These are phyloP conservation scores for Amiota communis DNA, from an alignment of 2,888 invertebrate genomes.

Conservation along the genomic window DNA sequence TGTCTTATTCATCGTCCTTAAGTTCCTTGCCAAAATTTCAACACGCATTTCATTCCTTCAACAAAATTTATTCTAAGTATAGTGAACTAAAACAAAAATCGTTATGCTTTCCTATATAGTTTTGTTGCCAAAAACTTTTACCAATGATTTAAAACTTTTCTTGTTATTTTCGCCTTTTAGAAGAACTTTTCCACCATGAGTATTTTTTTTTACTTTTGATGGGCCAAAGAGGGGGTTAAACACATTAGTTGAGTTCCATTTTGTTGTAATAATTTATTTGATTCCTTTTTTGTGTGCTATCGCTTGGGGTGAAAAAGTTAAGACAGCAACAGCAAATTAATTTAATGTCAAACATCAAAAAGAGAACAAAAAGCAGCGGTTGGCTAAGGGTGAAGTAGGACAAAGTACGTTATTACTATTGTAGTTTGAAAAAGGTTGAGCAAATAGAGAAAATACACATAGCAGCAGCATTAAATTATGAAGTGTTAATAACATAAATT, in stretches of 20 bases:
- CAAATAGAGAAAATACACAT: background rate
- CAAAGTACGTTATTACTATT: too few relatives aligned
- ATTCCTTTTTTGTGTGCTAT: background rate
- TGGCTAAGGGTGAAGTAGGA: background rate
- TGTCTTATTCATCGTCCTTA: too few relatives aligned
- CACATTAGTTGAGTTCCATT: background rate
- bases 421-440: background rate
- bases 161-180: slow-evolving; percentile 64
- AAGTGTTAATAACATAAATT: slow-evolving; percentile 29
- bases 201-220: background rate
- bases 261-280: background rate
- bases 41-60: too few relatives aligned
- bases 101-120: background rate
- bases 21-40: too few relatives aligned
- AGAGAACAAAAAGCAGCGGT: background rate
- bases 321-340: slow-evolving; percentile 61
- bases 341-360: slow-evolving; percentile 62
- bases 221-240: background rate
- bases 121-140: slow-evolving; percentile 48
- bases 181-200: slow-evolving; percentile 36
- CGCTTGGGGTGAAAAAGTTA: slow-evolving; percentile 16
- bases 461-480: slow-evolving; percentile 21
- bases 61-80: too few relatives aligned
- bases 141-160: slow-evolving; percentile 64
- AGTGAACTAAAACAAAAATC: background rate